A percentile compares a stretch with the other conserved stretches of the same genome.
Conservation (phyloP, 2,113 vertebrate species). For the Vireo altiloquus region DNA sequence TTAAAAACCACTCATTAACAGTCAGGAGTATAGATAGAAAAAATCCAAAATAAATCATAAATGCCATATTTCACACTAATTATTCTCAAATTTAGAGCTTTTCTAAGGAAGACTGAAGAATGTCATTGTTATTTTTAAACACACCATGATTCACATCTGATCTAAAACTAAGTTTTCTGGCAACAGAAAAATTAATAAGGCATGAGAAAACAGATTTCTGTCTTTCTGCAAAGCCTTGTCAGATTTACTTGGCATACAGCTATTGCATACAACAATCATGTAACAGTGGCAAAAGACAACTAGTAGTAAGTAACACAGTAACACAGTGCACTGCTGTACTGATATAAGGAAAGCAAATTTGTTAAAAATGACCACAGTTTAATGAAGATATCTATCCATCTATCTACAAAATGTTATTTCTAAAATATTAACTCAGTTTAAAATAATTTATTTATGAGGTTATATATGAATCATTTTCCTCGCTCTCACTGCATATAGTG, state of each 20-base stretch:
- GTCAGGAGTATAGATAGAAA: background rate
- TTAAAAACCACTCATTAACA: background rate
- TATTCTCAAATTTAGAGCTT: background rate
- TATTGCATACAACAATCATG: background rate
- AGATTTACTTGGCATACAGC: background rate
- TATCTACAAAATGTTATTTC: background rate
- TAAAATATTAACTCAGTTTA: background rate
- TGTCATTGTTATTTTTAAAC: background rate
- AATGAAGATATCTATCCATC: background rate
- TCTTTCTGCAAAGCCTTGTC: background rate
- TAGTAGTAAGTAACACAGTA: background rate
- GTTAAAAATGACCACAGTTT: background rate
- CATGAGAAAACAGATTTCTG: background rate
- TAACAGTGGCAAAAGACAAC: background rate
- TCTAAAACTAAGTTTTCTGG: background rate
- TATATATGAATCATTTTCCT: background rate
- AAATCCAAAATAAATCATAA: background rate
- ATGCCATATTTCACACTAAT: background rate
- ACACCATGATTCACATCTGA: background rate
- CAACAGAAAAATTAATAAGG: background rate
- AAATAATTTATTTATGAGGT: background rate
- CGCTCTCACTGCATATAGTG: background rate
- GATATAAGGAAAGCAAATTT: background rate
- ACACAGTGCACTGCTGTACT: background rate
- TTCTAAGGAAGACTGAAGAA: background rate